These are phyloP conservation scores for Vulpes vulpes DNA, from an alignment of 2,113 vertebrate species.

Conservation along the genomic window DNA sequence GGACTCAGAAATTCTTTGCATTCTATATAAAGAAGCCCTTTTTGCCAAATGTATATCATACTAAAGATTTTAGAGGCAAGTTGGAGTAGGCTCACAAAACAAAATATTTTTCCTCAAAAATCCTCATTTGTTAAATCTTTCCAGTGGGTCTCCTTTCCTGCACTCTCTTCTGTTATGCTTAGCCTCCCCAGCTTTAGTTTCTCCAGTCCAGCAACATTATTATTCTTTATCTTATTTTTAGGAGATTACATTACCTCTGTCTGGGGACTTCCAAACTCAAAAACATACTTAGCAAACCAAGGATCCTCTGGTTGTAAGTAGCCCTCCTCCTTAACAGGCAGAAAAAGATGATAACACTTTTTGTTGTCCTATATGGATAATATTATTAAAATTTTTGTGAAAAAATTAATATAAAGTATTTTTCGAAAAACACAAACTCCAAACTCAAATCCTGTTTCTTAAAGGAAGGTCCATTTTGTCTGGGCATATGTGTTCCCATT, in stretches of 20 bases:
- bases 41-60: not conserved
- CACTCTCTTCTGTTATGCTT: not conserved
- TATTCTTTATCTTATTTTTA: not conserved
- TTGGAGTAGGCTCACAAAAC: not conserved
- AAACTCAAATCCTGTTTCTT: not conserved
- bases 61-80: not conserved
- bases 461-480: not conserved
- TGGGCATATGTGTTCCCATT: not conserved
- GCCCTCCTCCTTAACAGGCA: not conserved
- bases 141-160: not conserved
- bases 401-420: not conserved
- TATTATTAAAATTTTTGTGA: not conserved
- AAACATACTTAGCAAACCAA: not conserved
- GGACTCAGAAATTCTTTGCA: not conserved
- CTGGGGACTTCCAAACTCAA: not conserved
- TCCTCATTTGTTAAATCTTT: not conserved
- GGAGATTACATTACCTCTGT: not conserved
- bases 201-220: not conserved
- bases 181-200: not conserved
- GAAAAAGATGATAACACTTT: not conserved
- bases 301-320: not conserved
- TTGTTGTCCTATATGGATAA: not conserved
- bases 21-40: not conserved
- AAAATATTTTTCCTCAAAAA: not conserved
- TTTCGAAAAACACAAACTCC: not conserved